Conservation (phyloP, 2,888 invertebrate species). For the Caenorhabditis sulstoni region DNA sequence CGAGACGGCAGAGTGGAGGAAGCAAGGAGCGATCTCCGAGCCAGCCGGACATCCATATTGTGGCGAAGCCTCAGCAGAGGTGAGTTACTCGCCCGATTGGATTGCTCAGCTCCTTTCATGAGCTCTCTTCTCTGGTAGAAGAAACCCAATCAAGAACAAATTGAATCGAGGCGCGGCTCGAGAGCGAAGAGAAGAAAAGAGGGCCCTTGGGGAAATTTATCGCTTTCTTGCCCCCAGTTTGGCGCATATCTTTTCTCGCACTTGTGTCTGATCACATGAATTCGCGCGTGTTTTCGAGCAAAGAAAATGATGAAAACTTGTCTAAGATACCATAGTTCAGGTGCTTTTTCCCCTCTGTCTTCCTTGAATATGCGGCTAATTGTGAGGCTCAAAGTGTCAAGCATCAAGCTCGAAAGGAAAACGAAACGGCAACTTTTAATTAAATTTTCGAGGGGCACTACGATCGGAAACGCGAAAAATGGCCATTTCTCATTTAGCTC, state of each 20-base stretch:
- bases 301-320: constrained; percentile 2
- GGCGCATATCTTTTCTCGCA: constrained; percentile 34
- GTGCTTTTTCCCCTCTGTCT: background rate
- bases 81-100: constrained; percentile 38
- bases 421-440: constrained; percentile 47
- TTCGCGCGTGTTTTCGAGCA: constrained; percentile 2
- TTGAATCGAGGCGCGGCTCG: constrained; percentile 37
- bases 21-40: constrained; percentile 71
- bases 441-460: constrained; percentile 22
- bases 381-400: constrained; percentile 9
- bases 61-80: constrained; percentile 70
- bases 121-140: constrained; percentile 31
- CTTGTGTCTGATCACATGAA: constrained; percentile 24
- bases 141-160: constrained; percentile 47
- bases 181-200: constrained; percentile 18
- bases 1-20: constrained; percentile 64
- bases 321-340: constrained; percentile 1
- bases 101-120: constrained; percentile 40
- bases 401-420: background rate
- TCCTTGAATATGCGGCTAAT: constrained; percentile 9
- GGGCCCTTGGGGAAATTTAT: constrained; percentile 56
- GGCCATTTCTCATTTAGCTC: constrained; percentile 10
- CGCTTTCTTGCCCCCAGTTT: constrained; percentile 24
- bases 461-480: constrained; percentile 6
- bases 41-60: constrained; percentile 72